Conservation (phyloP, 2,113 vertebrate genomes). For the Lonchura striata region DNA sequence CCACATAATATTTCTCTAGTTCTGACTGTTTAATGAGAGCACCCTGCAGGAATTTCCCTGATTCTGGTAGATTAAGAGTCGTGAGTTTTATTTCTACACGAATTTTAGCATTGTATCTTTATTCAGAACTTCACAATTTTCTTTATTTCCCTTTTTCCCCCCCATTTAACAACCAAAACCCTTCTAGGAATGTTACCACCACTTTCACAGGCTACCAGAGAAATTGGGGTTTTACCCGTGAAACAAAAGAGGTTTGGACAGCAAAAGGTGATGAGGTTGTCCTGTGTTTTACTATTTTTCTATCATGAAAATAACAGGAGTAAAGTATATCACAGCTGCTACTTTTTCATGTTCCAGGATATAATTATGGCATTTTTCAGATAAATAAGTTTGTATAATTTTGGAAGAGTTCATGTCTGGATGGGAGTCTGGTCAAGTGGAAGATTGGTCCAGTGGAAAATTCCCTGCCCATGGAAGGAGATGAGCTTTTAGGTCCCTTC, state of each 20-base stretch:
- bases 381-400: background rate
- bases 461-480: background rate
- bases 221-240: background rate
- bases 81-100: background rate
- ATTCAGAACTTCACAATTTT: background rate
- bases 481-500: background rate
- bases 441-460: background rate
- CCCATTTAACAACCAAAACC: background rate
- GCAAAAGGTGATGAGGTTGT: background rate
- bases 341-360: background rate
- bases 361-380: background rate
- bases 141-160: rapidly evolving
- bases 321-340: background rate
- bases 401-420: background rate
- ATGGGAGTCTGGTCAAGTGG: background rate
- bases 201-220: background rate
- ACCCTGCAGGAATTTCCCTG: background rate
- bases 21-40: background rate
- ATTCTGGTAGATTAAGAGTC: background rate
- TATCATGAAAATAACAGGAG: background rate
- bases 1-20: background rate
- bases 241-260: background rate
- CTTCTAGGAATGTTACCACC: background rate
- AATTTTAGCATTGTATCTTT: background rate
- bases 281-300: background rate